Base-by-base conservation (phyloP, 2,113 vertebrate genomes). In the Pollachius pollachius region DNA sequence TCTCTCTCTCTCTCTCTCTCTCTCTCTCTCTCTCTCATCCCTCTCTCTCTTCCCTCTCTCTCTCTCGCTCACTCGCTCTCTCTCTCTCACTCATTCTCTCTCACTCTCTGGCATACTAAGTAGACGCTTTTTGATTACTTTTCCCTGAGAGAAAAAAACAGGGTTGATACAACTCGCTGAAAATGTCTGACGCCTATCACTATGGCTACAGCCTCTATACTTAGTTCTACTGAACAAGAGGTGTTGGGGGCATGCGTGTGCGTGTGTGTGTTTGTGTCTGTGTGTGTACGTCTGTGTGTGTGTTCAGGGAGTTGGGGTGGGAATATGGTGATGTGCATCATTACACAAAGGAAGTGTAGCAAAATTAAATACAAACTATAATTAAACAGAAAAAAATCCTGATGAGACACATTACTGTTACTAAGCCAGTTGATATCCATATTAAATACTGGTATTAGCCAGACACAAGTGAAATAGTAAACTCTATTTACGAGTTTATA, bases 71-170 rank as follows among this genome's bases (percentile, higher is more conserved):
- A 37, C 54, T 57, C 27, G 23, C 69, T 54, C 75, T 25, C 63
- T 64, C 66, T 67, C 69, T 66, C 25, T 65, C 63, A 41, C 72
- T 71, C 71, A 67, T 70, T 71, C 79, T 81, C 70, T 52, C 67
- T 68, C 82, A 85, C 81, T 88, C 90, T 64, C 75, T 82, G 85
- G 95, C 92, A 96, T 97, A 94, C 94, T 95, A 96, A 98, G 94
- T 72, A 90, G 85, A 85, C 87, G 86, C 81, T 86, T 84, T 91
- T 90, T 94, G 94, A 95, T 93, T 93, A 95, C 92, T 95, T 94
- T 91, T 92, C 87, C 89, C 88, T 81, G 80, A 71, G 87, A 93
- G 19, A 60, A 19, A 54, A 54, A 8, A 54, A 54, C 52, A 89
- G 75, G 85, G 74, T 87, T 88, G 82, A 86, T 88, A 86, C 84